A percentile compares a stretch with the other conserved stretches of the same genome.
phyloP scores from a whole-genome alignment of 2,888 invertebrate genomes.

The Geophilus truncorum region DNA sequence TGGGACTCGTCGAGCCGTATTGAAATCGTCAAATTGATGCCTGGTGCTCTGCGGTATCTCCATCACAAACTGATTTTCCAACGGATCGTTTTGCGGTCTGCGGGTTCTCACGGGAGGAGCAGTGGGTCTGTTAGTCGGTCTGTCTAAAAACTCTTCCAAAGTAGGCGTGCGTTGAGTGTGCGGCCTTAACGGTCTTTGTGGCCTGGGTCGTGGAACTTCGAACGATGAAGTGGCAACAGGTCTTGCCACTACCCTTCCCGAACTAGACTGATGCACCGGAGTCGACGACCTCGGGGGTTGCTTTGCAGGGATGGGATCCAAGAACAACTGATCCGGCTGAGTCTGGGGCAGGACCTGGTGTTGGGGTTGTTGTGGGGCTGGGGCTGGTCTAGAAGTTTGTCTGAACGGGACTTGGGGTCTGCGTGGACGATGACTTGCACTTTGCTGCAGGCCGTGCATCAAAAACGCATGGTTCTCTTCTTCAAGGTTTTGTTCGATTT shows the following conservation, averaged over 20 bases:
- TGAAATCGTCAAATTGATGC: neutral
- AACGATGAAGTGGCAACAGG: conserved; percentile 1
- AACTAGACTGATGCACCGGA: conserved; percentile 19
- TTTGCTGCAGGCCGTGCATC: neutral
- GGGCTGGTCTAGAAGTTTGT: neutral
- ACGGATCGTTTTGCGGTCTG: neutral
- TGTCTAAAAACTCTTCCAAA: neutral
- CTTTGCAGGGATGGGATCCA: neutral
- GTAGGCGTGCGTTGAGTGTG: neutral
- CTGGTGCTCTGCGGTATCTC: neutral
- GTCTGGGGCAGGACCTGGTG: neutral
- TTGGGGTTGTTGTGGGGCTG: neutral
- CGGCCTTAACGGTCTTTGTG: neutral
- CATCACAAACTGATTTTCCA: neutral
- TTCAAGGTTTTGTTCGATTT: conserved; percentile 17
- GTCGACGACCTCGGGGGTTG: conserved; percentile 29
- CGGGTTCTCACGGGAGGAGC: neutral
- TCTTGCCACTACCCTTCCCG: conserved; percentile 11
- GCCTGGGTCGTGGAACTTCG: neutral
- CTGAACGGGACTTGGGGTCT: neutral
- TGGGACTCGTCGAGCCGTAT: neutral
- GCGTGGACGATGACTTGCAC: neutral
- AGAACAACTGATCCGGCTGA: neutral
- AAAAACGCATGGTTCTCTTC: neutral
- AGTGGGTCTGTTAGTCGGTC: neutral